A percentile compares a stretch with the other conserved stretches of the same genome.
These are phyloP conservation scores for Lepus timidus DNA, from an alignment of 2,113 vertebrate species.

Conservation along the genomic window DNA sequence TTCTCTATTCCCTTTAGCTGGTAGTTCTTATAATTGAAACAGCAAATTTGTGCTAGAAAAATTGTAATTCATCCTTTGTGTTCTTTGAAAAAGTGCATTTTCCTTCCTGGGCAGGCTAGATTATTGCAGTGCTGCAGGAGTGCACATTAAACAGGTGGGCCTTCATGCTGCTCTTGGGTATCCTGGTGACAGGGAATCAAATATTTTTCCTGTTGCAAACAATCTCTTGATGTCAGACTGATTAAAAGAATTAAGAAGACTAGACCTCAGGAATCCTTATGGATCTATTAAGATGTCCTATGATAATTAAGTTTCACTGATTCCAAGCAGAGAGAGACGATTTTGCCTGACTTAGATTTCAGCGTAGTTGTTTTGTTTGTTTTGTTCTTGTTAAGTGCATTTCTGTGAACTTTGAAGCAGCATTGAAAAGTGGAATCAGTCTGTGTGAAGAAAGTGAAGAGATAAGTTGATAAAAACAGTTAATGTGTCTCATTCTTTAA, in stretches of 20 bases:
- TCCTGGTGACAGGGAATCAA: background rate
- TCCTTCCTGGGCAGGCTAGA: background rate
- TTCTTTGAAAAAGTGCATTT: background rate
- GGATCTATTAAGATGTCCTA: background rate
- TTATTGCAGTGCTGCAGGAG: rapidly evolving
- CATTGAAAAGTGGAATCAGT: background rate
- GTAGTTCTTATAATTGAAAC: background rate
- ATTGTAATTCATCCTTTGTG: background rate
- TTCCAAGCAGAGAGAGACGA: background rate
- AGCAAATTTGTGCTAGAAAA: background rate
- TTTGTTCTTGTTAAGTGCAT: no score
- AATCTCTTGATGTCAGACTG: background rate
- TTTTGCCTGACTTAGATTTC: background rate
- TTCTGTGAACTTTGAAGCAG: background rate
- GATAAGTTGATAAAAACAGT: background rate
- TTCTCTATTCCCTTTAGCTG: background rate
- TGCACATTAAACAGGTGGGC: rapidly evolving
- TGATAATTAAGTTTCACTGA: background rate
- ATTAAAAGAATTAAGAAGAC: background rate
- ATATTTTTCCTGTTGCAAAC: background rate
- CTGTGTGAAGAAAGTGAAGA: background rate
- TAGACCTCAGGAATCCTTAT: background rate
- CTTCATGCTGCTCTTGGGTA: rapidly evolving
- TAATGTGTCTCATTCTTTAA: background rate
- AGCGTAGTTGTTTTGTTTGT: background rate